Base-by-base conservation (phyloP, 2,888 invertebrate species). In the Agrotis puta region DNA sequence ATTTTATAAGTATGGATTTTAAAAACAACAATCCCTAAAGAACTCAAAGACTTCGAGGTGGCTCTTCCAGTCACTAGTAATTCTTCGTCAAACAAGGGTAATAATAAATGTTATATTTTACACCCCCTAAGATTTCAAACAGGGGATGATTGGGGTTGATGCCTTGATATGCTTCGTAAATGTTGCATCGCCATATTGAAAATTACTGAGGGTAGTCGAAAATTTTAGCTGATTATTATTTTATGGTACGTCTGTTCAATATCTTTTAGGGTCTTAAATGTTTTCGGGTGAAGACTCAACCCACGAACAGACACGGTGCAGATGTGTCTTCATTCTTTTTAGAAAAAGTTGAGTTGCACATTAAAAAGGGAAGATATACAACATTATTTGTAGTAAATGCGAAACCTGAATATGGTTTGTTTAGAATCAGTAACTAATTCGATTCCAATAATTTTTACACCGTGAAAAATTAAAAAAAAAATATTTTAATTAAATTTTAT, bases 71-170 rank as follows among this genome's bases (percentile, higher is more conserved):
- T 61, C 39, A 20, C 9, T n/a, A n/a, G 6, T 27, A 7, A n/a
- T 22, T 74, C 73, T 70, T 58, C 2, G 62, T 13, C 16, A 18
- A 27, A 53, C 27, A 53, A 18, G 82, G 85, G 81, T 79, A 82
- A 88, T 90, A 92, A 90, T 93, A 92, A 92, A 92, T 87, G 88
- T 87, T 85, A 90, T 91, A 90, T 91, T 92, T 92, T 92, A 93
- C 88, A 85, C 84, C 84, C 84, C 73, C 20, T 82, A 69, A 71
- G 74, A 78, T 81, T 75, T 67, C 64, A 51, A 70, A 74, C 39
- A 39, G 54, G 72, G 68, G 67, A 64, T 82, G 78, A 84, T 82
- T 74, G 70, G 72, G 76, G 81, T 67, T 48, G 59, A 61, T 72
- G 63, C 75, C 74, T 79, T 71, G 70, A 75, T 79, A 66, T 75